phyloP scores from a whole-genome alignment of 2,113 vertebrate species.

The Ranitomeya variabilis region DNA sequence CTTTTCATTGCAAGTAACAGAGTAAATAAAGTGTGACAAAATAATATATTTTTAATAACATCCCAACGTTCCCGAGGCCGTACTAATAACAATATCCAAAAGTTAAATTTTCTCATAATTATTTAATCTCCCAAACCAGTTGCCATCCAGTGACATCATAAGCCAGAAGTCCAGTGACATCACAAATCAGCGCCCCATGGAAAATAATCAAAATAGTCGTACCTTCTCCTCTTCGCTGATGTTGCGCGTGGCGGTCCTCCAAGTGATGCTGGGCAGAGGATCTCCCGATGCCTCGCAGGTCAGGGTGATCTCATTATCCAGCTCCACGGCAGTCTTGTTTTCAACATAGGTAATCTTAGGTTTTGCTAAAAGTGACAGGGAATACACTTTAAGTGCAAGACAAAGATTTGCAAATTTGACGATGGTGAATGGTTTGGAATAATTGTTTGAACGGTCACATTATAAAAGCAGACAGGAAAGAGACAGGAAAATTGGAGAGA shows the following conservation, averaged over 20 bases:
- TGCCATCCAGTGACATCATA: conserved; percentile 49
- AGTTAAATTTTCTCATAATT: neutral
- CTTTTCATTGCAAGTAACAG: neutral
- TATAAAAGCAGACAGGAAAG: neutral
- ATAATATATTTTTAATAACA: neutral
- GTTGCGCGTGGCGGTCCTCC: conserved; percentile 83
- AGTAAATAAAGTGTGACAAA: neutral
- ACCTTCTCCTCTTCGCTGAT: conserved; percentile 97
- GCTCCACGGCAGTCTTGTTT: conserved; percentile 90
- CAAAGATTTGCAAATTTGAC: neutral
- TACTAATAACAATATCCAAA: neutral
- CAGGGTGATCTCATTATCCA: conserved; percentile 90
- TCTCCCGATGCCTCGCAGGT: conserved; percentile 96
- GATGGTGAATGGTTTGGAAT: neutral
- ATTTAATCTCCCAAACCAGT: neutral
- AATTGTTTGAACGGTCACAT: neutral
- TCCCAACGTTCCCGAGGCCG: neutral
- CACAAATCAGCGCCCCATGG: conserved; percentile 41
- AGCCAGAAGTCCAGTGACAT: conserved; percentile 55
- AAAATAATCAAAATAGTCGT: conserved; percentile 53
- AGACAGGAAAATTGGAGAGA: neutral
- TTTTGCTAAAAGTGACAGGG: conserved; percentile 77
- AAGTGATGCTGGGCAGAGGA: conserved; percentile 92
- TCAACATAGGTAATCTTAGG: conserved; percentile 95
- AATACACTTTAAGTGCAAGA: neutral